Percentiles rank a stretch among this genome's conserved stretches.
Conservation (phyloP, 1,140 invertebrate genomes). For the Dreissena polymorpha region DNA sequence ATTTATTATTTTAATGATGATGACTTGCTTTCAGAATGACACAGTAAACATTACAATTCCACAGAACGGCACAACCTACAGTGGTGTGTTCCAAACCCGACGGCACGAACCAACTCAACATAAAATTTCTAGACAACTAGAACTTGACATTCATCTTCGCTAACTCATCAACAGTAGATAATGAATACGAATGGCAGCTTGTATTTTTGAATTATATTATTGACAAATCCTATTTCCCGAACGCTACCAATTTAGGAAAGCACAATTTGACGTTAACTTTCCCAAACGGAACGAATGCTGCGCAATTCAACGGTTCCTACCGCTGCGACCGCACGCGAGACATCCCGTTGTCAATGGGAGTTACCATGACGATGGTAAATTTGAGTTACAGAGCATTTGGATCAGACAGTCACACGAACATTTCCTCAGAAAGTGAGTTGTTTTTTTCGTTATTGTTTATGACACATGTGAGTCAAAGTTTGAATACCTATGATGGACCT, state of each 20-base stretch:
- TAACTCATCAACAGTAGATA: background rate
- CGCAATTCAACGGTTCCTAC: background rate
- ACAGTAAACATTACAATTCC: too few relatives aligned
- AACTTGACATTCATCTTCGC: background rate
- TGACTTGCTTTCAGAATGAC: too few relatives aligned
- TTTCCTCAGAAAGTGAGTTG: background rate
- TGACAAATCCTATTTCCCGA: background rate
- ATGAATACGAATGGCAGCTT: background rate
- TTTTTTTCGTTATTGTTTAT: background rate
- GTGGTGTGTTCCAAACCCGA: too few relatives aligned
- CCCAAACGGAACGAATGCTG: constrained; percentile 9
- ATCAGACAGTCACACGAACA: background rate
- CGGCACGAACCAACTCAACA: background rate
- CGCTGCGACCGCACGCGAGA: constrained; percentile 3
- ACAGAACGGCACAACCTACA: too few relatives aligned
- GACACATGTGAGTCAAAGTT: too few relatives aligned
- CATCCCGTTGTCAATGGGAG: background rate
- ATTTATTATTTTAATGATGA: too few relatives aligned
- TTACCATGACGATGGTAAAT: background rate
- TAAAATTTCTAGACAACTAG: background rate
- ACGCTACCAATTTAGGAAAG: background rate
- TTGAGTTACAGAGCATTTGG: constrained; percentile 27
- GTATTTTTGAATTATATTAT: background rate
- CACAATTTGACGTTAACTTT: background rate
- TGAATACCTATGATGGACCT: too few relatives aligned